Evolutionary conservation across 2,797 vertebrate species (phyloP).

Genomic region (Mormyrus proboscirostris): DNA sequence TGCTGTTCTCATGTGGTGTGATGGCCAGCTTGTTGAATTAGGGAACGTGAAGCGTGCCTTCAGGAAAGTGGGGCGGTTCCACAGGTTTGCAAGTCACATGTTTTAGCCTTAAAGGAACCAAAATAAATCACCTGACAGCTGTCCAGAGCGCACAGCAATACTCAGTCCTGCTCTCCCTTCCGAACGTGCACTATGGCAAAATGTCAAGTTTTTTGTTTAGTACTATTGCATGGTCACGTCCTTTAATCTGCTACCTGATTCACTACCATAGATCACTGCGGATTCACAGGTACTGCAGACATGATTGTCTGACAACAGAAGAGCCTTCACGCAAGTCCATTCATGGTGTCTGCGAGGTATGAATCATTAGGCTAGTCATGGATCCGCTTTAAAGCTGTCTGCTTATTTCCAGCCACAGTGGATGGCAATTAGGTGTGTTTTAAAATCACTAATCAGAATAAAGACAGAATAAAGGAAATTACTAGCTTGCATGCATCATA

Average conservation of each 20-base stretch:
- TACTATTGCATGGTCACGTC: neutral
- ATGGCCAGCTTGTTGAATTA: neutral
- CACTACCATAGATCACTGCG: neutral
- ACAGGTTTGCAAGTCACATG: neutral
- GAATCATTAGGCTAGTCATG: neutral
- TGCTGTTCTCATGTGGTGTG: neutral
- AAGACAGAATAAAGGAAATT: neutral
- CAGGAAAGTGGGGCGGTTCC: neutral
- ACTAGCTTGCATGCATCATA: neutral
- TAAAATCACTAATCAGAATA: neutral
- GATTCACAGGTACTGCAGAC: neutral
- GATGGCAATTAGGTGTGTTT: neutral
- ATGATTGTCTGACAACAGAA: neutral
- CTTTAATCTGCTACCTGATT: neutral
- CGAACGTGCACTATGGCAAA: neutral
- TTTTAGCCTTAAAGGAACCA: neutral
- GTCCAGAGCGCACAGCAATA: neutral
- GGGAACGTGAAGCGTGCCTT: neutral
- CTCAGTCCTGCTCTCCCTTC: neutral
- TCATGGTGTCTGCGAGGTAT: neutral
- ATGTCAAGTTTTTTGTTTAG: neutral
- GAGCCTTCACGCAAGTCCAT: neutral
- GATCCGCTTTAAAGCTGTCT: neutral
- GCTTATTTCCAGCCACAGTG: neutral
- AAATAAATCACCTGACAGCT: neutral